Percentiles rank a stretch among this genome's conserved stretches.
Evolutionary conservation across 1,140 invertebrate species (phyloP).

Genomic region (Magallana gigas): DNA sequence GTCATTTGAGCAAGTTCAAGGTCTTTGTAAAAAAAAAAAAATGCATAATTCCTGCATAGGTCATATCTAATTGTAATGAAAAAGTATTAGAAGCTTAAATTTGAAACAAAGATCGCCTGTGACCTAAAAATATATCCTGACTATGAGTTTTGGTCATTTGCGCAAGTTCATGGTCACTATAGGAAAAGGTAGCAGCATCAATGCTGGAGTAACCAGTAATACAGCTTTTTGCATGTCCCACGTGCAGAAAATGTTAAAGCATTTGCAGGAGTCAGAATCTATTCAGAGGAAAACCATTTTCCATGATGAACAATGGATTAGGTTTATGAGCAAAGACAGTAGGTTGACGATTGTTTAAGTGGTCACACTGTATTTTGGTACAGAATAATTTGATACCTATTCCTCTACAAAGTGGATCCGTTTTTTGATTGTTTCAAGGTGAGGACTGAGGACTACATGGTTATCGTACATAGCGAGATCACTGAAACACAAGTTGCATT

Average conservation of each 20-base stretch:
- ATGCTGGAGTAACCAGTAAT: conserved; percentile 11
- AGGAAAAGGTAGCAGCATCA: conserved; percentile 1
- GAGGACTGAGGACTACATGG: not conserved
- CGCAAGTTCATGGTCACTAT: no score
- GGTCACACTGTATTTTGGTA: not conserved
- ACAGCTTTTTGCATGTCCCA: not conserved
- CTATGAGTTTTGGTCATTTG: no score
- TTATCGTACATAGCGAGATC: not conserved
- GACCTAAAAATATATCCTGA: no score
- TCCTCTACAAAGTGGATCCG: conserved; percentile 18
- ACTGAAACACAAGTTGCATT: not conserved
- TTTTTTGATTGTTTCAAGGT: conserved; percentile 25
- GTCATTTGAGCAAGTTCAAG: no score
- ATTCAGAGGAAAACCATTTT: conserved; percentile 6
- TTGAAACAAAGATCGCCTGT: no score
- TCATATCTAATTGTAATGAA: no score
- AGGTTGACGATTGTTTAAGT: not conserved
- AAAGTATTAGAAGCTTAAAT: no score
- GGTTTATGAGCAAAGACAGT: not conserved
- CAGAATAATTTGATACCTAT: conserved; percentile 3
- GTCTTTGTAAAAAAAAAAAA: no score
- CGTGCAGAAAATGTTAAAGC: not conserved
- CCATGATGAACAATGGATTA: not conserved
- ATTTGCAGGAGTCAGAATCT: not conserved
- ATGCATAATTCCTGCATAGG: no score